These are phyloP conservation scores for Drosophila buzzatii DNA, from an alignment of 2,888 invertebrate genomes.

Conservation along the genomic window DNA sequence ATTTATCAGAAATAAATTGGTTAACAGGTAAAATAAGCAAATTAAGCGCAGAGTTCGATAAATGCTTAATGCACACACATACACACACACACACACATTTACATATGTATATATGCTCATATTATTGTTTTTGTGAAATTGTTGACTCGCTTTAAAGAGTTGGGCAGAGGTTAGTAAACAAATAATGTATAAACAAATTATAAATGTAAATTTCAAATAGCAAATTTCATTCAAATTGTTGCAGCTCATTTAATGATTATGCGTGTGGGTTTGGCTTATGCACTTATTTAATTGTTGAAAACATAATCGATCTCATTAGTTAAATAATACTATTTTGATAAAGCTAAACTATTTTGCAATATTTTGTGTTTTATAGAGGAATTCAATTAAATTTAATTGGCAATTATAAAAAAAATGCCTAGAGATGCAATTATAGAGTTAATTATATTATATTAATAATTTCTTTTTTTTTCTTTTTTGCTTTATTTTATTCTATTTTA, in stretches of 20 bases:
- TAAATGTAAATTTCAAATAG: conserved; percentile 12
- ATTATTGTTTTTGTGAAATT: conserved; percentile 7
- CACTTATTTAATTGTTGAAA: not conserved
- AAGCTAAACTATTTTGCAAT: not conserved
- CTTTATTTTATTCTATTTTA: too few species aligned
- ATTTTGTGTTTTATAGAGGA: not conserved
- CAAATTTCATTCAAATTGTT: not conserved
- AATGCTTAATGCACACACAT: conserved; percentile 43
- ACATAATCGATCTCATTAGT: not conserved
- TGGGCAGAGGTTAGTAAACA: conserved; percentile 8
- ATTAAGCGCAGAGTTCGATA: conserved; percentile 69
- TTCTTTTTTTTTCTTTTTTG: too few species aligned
- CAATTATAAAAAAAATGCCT: too few species aligned
- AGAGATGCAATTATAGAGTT: too few species aligned
- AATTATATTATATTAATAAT: too few species aligned
- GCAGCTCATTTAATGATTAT: conserved; percentile 3
- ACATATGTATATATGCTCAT: not conserved
- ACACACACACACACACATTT: not conserved
- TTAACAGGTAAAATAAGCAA: conserved; percentile 78
- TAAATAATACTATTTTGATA: not conserved
- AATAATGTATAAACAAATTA: conserved; percentile 9
- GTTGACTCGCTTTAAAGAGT: conserved; percentile 4
- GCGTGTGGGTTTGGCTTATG: not conserved
- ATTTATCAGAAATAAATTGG: conserved; percentile 73
- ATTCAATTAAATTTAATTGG: too few species aligned